Evolutionary conservation across 2,888 invertebrate species (phyloP).

Genomic region (Parnassius orleans): DNA sequence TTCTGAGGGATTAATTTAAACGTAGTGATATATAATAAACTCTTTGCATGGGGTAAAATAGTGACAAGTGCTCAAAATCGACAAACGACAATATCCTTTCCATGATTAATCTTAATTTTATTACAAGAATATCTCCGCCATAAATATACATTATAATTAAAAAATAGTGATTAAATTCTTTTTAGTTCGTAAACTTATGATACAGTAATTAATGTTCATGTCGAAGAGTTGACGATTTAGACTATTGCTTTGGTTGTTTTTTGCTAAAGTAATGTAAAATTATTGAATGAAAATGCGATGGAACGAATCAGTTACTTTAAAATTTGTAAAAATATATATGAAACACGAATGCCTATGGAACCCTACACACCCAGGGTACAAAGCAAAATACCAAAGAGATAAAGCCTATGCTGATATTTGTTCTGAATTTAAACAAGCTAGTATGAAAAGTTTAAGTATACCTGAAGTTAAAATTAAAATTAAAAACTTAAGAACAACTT

Average conservation of each 20-base stretch:
- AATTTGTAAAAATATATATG: constrained; percentile 74
- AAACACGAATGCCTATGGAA: constrained; percentile 77
- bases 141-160: no score
- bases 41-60: no score
- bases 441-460: constrained; percentile 51
- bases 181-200: no score
- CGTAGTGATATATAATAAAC: no score
- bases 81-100: no score
- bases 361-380: constrained; percentile 62
- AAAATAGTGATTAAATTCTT: background rate
- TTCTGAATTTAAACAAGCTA: constrained; percentile 52
- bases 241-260: background rate
- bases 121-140: no score
- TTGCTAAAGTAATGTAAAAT: background rate
- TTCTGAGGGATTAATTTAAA: no score
- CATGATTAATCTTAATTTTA: no score
- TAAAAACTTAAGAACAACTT: constrained; percentile 72
- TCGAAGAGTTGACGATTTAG: no score
- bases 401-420: constrained; percentile 59
- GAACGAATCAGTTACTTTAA: constrained; percentile 68
- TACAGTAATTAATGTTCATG: no score
- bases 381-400: constrained; percentile 57
- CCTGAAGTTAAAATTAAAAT: constrained; percentile 73
- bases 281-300: constrained; percentile 55
- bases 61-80: no score